Conservation (phyloP, 1,140 invertebrate species). For the Ceratitis capitata region DNA sequence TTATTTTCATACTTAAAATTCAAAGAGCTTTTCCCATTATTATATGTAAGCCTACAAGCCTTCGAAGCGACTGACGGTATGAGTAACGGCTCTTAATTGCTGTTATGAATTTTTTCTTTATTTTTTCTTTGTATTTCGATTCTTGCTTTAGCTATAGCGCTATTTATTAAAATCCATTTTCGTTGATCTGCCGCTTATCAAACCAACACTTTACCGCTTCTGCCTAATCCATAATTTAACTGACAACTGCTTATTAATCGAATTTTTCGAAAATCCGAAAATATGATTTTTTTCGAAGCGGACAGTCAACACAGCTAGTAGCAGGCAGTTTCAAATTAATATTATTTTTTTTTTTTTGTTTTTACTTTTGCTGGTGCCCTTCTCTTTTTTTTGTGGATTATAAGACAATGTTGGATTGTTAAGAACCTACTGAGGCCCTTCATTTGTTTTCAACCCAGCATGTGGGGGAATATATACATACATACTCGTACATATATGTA, state of each 20-base stretch:
- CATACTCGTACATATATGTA: not conserved
- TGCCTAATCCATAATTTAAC: not conserved
- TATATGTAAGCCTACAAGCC: no score
- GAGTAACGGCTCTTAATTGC: conserved; percentile 3
- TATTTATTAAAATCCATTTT: not conserved
- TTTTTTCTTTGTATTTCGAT: not conserved
- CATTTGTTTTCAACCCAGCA: not conserved
- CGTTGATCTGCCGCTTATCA: not conserved
- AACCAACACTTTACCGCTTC: not conserved
- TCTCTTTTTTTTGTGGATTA: not conserved
- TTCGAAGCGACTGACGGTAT: no score
- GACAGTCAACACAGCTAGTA: not conserved
- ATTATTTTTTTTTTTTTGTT: not conserved
- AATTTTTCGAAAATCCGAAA: not conserved
- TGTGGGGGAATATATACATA: not conserved
- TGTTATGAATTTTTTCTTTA: not conserved
- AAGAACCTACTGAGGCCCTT: not conserved
- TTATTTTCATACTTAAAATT: no score
- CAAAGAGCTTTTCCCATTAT: no score
- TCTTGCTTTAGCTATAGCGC: not conserved
- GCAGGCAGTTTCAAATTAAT: not conserved
- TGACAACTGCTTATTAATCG: conserved; percentile 15
- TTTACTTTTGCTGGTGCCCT: not conserved
- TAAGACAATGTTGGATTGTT: no score
- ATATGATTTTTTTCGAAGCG: not conserved